Conservation (phyloP, 2,797 vertebrate species). For the Lutjanus argentimaculatus region DNA sequence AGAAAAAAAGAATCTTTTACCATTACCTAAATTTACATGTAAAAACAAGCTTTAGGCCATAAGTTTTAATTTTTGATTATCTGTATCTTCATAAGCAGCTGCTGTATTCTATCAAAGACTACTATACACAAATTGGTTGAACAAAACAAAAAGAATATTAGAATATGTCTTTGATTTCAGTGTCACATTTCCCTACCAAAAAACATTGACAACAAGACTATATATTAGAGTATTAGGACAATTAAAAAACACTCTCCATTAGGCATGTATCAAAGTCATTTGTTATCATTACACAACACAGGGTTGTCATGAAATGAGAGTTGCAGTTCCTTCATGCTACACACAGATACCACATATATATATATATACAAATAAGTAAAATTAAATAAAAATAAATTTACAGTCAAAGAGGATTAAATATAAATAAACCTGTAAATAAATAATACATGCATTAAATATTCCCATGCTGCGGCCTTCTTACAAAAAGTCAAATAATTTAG, state of each 20-base stretch:
- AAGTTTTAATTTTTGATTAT: not conserved
- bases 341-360: too few species aligned
- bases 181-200: not conserved
- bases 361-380: too few species aligned
- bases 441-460: not conserved
- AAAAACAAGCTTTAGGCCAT: not conserved
- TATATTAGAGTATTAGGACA: not conserved
- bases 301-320: too few species aligned
- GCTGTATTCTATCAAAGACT: not conserved
- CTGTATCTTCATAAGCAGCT: not conserved
- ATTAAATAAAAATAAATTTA: too few species aligned
- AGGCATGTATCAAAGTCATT: not conserved
- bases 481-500: conserved; percentile 17
- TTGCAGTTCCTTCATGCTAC: too few species aligned
- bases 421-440: too few species aligned
- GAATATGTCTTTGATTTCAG: not conserved
- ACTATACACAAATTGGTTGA: not conserved
- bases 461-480: not conserved
- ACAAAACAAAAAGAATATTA: not conserved
- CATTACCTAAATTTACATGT: not conserved
- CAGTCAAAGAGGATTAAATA: too few species aligned
- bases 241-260: conserved; percentile 5
- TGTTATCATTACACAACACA: too few species aligned
- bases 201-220: not conserved
- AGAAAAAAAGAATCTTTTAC: not conserved